Evolutionary conservation across 2,113 vertebrate species (phyloP).

Genomic region (Cygnus buccinator): DNA sequence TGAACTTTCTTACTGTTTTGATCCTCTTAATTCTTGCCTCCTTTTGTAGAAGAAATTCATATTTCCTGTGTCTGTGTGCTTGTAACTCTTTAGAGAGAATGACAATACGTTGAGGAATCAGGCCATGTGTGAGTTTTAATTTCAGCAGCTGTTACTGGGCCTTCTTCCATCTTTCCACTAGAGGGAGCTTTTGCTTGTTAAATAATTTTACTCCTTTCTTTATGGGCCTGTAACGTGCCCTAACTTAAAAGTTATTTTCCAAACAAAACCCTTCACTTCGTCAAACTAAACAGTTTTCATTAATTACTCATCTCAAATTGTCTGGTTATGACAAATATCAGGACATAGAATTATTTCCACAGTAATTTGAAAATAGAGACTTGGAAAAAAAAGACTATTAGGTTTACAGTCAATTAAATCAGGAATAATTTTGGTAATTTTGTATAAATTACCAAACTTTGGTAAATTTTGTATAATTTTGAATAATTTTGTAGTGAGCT

Average conservation of each 20-base stretch:
- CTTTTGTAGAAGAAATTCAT: background rate
- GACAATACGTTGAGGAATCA: too few relatives aligned
- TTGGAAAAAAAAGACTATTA: background rate
- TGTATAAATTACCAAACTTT: too few relatives aligned
- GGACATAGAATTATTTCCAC: background rate
- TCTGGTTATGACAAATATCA: background rate
- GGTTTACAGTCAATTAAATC: background rate
- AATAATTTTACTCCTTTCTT: background rate
- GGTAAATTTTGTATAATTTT: too few relatives aligned
- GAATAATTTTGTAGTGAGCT: background rate
- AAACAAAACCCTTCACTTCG: background rate
- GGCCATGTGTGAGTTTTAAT: accelerated
- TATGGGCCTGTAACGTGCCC: accelerated
- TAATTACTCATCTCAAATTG: background rate
- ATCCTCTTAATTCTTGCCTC: background rate
- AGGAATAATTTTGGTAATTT: background rate
- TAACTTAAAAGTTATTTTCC: too few relatives aligned
- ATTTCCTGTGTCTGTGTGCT: background rate
- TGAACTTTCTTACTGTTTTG: background rate
- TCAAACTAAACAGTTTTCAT: background rate
- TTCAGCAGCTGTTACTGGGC: accelerated
- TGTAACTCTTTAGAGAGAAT: too few relatives aligned
- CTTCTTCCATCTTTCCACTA: background rate
- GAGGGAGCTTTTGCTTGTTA: slow-evolving; percentile 29
- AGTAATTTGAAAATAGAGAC: background rate